phyloP scores from a whole-genome alignment of 1,140 invertebrate genomes.

The Gonioctena quinquepunctata region DNA sequence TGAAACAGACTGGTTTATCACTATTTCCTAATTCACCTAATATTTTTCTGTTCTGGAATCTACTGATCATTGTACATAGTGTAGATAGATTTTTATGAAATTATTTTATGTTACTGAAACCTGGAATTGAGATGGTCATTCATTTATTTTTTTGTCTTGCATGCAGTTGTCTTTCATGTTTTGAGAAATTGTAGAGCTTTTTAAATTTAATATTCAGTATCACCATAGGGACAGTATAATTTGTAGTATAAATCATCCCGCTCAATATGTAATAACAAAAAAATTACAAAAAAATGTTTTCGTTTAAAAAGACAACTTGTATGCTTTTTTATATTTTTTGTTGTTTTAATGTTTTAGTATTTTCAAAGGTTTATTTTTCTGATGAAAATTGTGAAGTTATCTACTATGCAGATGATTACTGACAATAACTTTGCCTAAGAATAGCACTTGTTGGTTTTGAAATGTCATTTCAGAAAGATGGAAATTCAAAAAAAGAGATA shows the following conservation, averaged over 20 bases:
- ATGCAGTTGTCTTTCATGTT: no score
- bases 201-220: no score
- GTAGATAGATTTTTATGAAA: conserved; percentile 27
- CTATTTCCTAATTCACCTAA: conserved; percentile 27
- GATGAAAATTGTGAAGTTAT: neutral
- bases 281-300: no score
- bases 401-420: neutral
- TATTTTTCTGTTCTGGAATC: conserved; percentile 34
- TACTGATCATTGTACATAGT: conserved; percentile 36
- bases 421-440: neutral
- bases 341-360: no score
- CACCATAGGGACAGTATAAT: no score
- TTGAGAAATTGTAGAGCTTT: no score
- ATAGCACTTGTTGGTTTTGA: neutral
- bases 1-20: conserved; percentile 55
- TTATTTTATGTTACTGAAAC: conserved; percentile 7
- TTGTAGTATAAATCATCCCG: no score
- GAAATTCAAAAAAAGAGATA: no score
- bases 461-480: neutral
- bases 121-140: neutral
- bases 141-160: neutral
- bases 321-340: no score
- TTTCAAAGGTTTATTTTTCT: neutral
- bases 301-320: no score
- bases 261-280: no score